phyloP scores from a whole-genome alignment of 2,888 invertebrate species.

The Leptogaster cylindrica region DNA sequence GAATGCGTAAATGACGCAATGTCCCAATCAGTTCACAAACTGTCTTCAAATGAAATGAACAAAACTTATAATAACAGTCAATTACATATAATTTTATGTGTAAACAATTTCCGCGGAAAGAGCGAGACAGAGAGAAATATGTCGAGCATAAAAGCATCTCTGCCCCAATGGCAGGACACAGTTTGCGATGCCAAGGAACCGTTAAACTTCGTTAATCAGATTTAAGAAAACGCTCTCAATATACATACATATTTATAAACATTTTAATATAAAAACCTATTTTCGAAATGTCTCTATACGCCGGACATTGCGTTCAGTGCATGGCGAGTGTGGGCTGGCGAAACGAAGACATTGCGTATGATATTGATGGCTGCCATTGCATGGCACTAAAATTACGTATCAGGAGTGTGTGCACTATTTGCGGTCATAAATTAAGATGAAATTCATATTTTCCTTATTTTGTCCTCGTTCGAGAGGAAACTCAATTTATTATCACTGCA shows the following conservation, averaged over 20 bases:
- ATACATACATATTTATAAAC: neutral
- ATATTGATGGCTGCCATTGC: neutral
- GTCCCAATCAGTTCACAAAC: too few relatives aligned
- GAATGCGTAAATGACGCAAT: too few relatives aligned
- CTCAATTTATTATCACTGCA: constrained; percentile 23
- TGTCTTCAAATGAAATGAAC: too few relatives aligned
- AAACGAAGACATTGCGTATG: neutral
- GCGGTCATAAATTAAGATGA: constrained; percentile 31
- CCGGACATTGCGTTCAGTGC: neutral
- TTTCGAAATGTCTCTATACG: neutral
- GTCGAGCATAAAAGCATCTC: neutral
- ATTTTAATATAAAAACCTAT: neutral
- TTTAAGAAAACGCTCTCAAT: constrained; percentile 5
- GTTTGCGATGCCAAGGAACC: neutral
- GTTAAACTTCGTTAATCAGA: neutral
- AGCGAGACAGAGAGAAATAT: neutral
- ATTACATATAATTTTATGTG: neutral
- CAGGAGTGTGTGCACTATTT: neutral
- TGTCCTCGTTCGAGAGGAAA: constrained; percentile 20
- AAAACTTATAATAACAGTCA: neutral
- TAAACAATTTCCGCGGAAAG: neutral
- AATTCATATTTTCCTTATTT: constrained; percentile 20
- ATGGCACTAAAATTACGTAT: neutral
- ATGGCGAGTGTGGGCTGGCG: neutral
- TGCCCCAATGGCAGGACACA: neutral